Evolutionary conservation across 2,797 vertebrate species (phyloP).

Genomic region (Botia kubotai): DNA sequence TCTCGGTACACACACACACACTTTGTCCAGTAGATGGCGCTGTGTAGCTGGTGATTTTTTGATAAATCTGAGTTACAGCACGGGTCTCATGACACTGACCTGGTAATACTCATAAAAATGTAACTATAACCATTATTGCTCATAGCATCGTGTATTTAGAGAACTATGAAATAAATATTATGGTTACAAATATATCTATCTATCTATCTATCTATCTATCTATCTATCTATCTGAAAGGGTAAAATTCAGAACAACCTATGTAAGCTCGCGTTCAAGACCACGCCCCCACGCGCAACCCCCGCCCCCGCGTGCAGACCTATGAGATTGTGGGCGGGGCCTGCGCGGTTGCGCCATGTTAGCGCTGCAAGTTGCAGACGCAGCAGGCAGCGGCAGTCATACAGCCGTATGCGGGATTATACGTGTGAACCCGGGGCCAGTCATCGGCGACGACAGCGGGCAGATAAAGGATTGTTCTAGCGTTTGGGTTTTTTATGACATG

Average conservation of each 20-base stretch:
- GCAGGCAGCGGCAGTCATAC: slow-evolving; percentile 28
- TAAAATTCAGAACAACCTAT: background rate
- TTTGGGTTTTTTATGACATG: slow-evolving; percentile 1
- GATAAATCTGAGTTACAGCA: too few species aligned
- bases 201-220: background rate
- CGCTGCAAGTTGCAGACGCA: slow-evolving; percentile 47
- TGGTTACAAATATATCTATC: too few species aligned
- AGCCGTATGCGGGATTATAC: slow-evolving; percentile 38
- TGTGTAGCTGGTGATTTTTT: background rate
- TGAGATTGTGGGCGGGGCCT: slow-evolving; percentile 52
- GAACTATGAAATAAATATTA: too few species aligned
- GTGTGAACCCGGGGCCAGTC: slow-evolving; percentile 14
- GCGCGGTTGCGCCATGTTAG: slow-evolving; percentile 57
- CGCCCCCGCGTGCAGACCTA: slow-evolving; percentile 33
- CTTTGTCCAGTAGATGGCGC: background rate
- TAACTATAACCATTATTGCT: too few species aligned
- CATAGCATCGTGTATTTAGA: too few species aligned
- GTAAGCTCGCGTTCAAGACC: background rate
- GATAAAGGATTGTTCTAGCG: slow-evolving; percentile 2
- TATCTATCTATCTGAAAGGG: too few species aligned
- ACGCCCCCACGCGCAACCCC: slow-evolving; percentile 11
- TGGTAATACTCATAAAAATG: too few species aligned
- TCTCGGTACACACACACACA: background rate
- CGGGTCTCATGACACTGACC: too few species aligned
- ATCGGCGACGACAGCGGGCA: background rate